A percentile compares a stretch with the other conserved stretches of the same genome.
phyloP scores from a whole-genome alignment of 2,888 invertebrate species.

The Drosophila falleni region DNA sequence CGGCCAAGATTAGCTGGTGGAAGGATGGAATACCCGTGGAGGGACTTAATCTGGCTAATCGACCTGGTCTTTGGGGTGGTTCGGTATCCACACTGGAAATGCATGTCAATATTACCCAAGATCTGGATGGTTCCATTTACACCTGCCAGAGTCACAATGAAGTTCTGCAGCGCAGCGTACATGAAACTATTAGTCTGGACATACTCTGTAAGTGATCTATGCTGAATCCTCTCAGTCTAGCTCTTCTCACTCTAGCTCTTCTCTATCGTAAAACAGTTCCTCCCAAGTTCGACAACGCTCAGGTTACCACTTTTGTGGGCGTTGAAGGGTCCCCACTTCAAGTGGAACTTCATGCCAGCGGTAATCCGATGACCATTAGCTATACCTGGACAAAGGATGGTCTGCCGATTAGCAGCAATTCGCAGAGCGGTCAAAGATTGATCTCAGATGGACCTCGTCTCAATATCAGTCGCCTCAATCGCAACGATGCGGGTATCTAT shows the following conservation, averaged over 20 bases:
- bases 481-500: conserved; percentile 83
- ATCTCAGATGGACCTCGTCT: conserved; percentile 82
- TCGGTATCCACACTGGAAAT: conserved; percentile 83
- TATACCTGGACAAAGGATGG: conserved; percentile 84
- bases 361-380: conserved; percentile 83
- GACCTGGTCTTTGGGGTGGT: conserved; percentile 83
- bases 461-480: conserved; percentile 81
- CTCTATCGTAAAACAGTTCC: conserved; percentile 66
- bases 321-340: conserved; percentile 82
- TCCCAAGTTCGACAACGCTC: conserved; percentile 81
- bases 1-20: conserved; percentile 84
- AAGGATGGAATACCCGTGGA: conserved; percentile 84
- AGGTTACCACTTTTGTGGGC: conserved; percentile 78
- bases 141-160: conserved; percentile 84
- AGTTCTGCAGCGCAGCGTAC: conserved; percentile 83
- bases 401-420: conserved; percentile 81
- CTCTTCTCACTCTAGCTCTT: too few relatives aligned
- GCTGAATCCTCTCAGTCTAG: rapidly evolving
- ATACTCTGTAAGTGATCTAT: conserved; percentile 79
- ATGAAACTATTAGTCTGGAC: conserved; percentile 82
- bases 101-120: conserved; percentile 83
- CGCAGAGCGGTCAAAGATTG: conserved; percentile 76
- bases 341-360: conserved; percentile 81
- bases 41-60: conserved; percentile 82
- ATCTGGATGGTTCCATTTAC: conserved; percentile 83